Evolutionary conservation across 2,888 invertebrate species (phyloP), one percentile per base, ranked within the genome.

Genomic region (Mechanitis mazaeus): DNA sequence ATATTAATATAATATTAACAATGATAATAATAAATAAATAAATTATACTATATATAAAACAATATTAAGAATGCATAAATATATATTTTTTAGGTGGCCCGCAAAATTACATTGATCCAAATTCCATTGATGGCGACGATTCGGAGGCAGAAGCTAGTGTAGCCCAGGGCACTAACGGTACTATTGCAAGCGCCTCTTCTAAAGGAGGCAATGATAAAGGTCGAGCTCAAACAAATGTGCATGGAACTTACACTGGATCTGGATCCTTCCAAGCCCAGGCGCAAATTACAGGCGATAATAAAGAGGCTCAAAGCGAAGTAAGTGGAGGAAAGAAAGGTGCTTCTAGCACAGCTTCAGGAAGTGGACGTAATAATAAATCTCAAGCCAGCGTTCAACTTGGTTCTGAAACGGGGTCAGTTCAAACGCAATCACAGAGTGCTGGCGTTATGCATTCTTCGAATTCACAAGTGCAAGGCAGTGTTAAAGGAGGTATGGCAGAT

Each of bases 191-290:
- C 66, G 96, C 96, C 2, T 92, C 93, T 60, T 94, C 96, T 12
- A 94, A 94, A 82, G 96, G 96, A 12, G 93, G 92, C 68, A 94
- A 93, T 73, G 92, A 92, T 38, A 93, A 94, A 65, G 95, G 95
- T 9, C 93, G 93, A 2, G 94, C 96, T 0, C 95, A 96, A 81
- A 95, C 96, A 0, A 94, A 95, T 84, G 95, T 96, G 0, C 94
- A 94, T 58, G 96, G 96, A 35, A 93, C 94, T 0, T 96, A 96
- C 74, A 92, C 93, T 0, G 94, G 95, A 1, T 91, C 93, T 33
- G 96, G 96, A 12, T 93, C 95, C 0, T 96, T 96, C 77, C 94
- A 95, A 67, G 96, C 96, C 7, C 95, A 94, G 77, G 95, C 96
- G 5, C 94, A 95, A 82, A 94, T 95, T 12, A 93, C 93, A 47